Evolutionary conservation across 2,113 vertebrate genomes (phyloP).

Genomic region (cat (Felis catus)): DNA sequence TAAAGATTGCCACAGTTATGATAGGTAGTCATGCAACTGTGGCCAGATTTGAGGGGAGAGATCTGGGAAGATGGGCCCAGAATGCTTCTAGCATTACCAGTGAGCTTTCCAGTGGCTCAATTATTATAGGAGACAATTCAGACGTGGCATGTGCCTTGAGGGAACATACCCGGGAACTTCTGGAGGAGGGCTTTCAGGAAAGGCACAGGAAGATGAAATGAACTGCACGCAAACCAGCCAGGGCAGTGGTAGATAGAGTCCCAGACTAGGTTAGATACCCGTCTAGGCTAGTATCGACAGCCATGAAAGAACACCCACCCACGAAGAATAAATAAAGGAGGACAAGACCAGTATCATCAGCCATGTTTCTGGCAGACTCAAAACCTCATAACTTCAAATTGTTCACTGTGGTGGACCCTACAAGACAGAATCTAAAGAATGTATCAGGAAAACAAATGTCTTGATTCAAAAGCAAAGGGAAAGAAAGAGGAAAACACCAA

Average conservation of each 20-base stretch:
- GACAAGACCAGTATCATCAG: not conserved
- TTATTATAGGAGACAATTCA: not conserved
- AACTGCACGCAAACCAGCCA: not conserved
- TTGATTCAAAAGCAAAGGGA: conserved; percentile 28
- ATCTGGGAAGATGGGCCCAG: not conserved
- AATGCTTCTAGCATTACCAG: not conserved
- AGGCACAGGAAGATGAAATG: not conserved
- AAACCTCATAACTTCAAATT: not conserved
- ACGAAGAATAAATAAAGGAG: not conserved
- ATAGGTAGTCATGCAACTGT: not conserved
- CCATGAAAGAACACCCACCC: not conserved
- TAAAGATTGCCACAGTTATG: not conserved
- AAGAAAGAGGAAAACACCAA: not conserved
- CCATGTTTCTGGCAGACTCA: not conserved
- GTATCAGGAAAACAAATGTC: not conserved
- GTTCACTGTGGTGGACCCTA: not conserved
- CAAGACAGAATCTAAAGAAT: not conserved
- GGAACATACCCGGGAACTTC: not conserved
- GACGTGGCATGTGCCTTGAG: not conserved
- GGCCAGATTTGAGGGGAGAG: not conserved
- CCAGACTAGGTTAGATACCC: not conserved
- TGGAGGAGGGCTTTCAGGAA: not conserved
- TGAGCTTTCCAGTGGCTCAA: not conserved
- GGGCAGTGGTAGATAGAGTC: not conserved
- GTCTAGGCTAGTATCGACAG: not conserved